Conservation (phyloP, 2,888 invertebrate species). For the Trisateles emortualis region DNA sequence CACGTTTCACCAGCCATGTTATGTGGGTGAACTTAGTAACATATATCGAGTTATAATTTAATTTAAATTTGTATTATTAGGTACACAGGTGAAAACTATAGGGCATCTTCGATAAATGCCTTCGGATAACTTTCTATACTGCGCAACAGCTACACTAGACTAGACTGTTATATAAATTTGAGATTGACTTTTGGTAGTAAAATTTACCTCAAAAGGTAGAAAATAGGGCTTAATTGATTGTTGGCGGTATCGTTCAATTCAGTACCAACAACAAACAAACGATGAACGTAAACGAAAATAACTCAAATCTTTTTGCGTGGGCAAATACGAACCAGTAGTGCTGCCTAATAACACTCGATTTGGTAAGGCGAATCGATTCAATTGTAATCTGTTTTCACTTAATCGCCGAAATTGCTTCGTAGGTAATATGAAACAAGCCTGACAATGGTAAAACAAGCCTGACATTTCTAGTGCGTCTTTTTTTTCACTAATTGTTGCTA, state of each 20-base stretch:
- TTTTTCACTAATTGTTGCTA: constrained; percentile 1
- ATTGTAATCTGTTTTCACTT: constrained; percentile 19
- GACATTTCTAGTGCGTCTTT: constrained; percentile 4
- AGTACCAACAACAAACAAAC: constrained; percentile 12
- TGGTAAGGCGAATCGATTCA: constrained; percentile 23
- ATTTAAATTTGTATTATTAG: no score
- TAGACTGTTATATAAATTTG: no score
- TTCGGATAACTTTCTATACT: no score
- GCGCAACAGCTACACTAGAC: no score
- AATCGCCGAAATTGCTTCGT: constrained; percentile 6
- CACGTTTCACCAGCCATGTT: no score
- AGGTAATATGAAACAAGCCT: constrained; percentile 4
- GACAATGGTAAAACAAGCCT: neutral
- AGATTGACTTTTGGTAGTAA: no score
- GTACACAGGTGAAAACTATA: no score
- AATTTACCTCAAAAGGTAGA: no score
- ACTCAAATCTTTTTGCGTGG: constrained; percentile 6
- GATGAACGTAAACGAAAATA: constrained; percentile 14
- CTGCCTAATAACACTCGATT: constrained; percentile 12
- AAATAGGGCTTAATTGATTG: neutral
- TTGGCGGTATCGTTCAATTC: constrained; percentile 9
- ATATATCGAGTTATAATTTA: no score
- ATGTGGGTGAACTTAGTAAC: no score
- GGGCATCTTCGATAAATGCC: no score
- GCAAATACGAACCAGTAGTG: neutral